These are phyloP conservation scores for Himalopsyche anomala DNA, from an alignment of 2,888 invertebrate genomes.

Conservation along the genomic window DNA sequence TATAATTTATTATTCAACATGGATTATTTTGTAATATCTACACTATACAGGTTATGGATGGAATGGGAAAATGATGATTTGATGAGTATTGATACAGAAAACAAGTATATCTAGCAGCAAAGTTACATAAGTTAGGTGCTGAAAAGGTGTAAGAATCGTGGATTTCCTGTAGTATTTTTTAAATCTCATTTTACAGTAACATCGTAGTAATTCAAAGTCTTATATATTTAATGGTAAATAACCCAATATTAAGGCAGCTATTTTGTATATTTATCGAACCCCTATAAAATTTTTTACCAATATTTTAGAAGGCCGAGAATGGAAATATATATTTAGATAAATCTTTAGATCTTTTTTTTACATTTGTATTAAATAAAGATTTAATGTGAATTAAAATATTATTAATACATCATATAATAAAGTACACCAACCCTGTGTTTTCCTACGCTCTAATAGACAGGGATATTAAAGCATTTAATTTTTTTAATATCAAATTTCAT, in stretches of 20 bases:
- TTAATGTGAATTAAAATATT: background rate
- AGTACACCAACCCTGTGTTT: slow-evolving; percentile 22
- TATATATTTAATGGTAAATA: background rate
- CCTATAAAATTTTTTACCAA: slow-evolving; percentile 16
- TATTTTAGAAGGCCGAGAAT: background rate
- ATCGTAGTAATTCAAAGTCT: background rate
- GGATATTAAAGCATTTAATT: slow-evolving; percentile 3
- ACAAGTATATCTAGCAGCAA: background rate
- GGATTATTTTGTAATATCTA: slow-evolving; percentile 18
- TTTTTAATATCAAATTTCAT: background rate
- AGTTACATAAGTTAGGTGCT: background rate
- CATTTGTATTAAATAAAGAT: slow-evolving; percentile 37
- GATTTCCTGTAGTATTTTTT: background rate
- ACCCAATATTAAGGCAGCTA: background rate
- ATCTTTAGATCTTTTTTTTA: background rate
- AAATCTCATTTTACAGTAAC: background rate
- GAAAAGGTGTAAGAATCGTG: slow-evolving; percentile 2
- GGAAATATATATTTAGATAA: background rate
- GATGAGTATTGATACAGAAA: background rate
- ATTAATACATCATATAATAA: background rate
- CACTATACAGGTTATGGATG: slow-evolving; percentile 24
- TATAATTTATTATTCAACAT: background rate
- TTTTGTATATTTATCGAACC: slow-evolving; percentile 11
- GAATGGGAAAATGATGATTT: background rate
- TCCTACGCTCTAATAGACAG: background rate